Percentiles rank a stretch among this genome's conserved stretches.
Evolutionary conservation across 2,797 vertebrate species (phyloP).

Genomic region (Argentina silus): DNA sequence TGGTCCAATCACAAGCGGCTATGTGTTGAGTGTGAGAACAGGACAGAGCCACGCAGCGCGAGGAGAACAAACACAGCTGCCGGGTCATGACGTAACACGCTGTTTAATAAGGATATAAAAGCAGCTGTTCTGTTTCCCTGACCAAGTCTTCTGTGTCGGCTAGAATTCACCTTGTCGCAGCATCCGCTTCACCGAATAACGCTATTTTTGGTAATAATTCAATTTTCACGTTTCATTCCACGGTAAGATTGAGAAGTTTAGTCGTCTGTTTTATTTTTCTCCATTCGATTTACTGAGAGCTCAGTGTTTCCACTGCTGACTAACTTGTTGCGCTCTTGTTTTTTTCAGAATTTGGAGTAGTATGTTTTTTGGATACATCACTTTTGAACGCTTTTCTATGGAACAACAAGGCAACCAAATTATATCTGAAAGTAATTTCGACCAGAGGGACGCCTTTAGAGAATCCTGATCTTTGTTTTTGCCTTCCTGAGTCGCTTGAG

Average conservation of each 20-base stretch:
- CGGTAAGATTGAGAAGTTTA: neutral
- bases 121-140: conserved; percentile 14
- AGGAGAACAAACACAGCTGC: conserved; percentile 37
- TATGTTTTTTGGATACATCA: conserved; percentile 80
- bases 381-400: conserved; percentile 82
- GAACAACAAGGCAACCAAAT: conserved; percentile 75
- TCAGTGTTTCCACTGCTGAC: conserved; percentile 1
- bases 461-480: conserved; percentile 79
- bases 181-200: conserved; percentile 18
- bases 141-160: neutral
- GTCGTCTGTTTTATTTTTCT: neutral
- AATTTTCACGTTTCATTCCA: conserved; percentile 12
- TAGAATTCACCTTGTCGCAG: neutral
- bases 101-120: conserved; percentile 44
- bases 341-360: conserved; percentile 71
- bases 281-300: neutral
- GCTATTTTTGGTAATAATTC: neutral
- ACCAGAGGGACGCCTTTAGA: conserved; percentile 86
- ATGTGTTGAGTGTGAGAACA: neutral
- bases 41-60: neutral
- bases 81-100: conserved; percentile 1
- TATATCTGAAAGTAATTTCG: conserved; percentile 78
- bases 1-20: neutral
- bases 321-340: conserved; percentile 14
- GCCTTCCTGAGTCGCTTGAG: conserved; percentile 41